Base-by-base conservation (phyloP, 2,888 invertebrate genomes). In the Eurytoma californica region DNA sequence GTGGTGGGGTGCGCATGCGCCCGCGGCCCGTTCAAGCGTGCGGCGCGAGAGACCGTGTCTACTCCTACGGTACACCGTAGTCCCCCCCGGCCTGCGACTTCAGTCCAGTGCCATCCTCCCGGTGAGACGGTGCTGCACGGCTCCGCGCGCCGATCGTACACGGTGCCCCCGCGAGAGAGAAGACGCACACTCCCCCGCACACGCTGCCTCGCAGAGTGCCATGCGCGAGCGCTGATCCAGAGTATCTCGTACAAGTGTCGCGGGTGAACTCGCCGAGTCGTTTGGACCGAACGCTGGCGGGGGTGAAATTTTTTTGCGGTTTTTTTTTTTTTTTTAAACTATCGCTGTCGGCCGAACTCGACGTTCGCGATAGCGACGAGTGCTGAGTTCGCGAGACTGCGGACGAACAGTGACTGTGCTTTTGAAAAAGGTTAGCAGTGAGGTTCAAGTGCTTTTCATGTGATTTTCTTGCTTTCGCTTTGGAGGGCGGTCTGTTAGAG, bases 91-190 rank as follows among this genome's bases (percentile, higher is more conserved):
- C 28, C 63, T 47, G 47, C 28, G 16, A 65, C 61, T 63, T 74
- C 79, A 79, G 79, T 80, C 72, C 75, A 63, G 75, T 76, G 79
- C 79, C 79, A 80, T 80, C 79, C 75, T 80, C 72, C 61, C 70
- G 61, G 55, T 13, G 30, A 30, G 72, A 68, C 67, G 72, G 77
- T 24, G 61, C 57, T 39, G 39, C 39, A 39, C 39, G 39, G 39
- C 39, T 39, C 39, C 39, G 39, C 39, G 39, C 39, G 9, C 39
- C 39, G 39, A 39, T 39, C 39, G 39, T 39, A 9, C 24, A 24
- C 24, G 24, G 24, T 24, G 24, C 24, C 39, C 39, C 39, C 7
- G 30, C 2, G 7, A 30, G 30, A 30, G 39, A 39, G 39, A 39
- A 9, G 9, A 9, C 7, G 39, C 24, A 39, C 9, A 39, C 39